Evolutionary conservation across 1,140 invertebrate genomes (phyloP).

Genomic region (Pseudomyrmex gracilis): DNA sequence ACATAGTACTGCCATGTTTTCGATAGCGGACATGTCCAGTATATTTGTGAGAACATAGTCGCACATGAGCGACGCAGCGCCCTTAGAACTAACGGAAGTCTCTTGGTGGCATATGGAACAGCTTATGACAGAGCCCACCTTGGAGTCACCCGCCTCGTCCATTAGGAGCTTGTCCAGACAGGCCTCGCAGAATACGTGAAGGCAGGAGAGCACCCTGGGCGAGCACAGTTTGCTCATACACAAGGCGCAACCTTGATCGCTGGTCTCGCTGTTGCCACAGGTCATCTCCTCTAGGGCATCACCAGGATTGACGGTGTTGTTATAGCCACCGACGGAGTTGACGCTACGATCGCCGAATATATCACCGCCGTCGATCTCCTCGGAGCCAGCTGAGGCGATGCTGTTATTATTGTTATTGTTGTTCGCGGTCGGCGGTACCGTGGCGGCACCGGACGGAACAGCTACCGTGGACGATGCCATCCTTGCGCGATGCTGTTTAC

Average conservation of each 20-base stretch:
- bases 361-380: slow-evolving; percentile 69
- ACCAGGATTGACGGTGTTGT: slow-evolving; percentile 65
- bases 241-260: slow-evolving; percentile 80
- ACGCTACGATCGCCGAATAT: slow-evolving; percentile 57
- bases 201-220: slow-evolving; percentile 94
- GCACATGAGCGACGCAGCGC: slow-evolving; percentile 90
- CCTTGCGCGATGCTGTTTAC: slow-evolving; percentile 8
- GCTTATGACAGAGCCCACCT: slow-evolving; percentile 85
- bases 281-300: slow-evolving; percentile 78
- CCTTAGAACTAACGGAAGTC: slow-evolving; percentile 91
- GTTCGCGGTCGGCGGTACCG: slow-evolving; percentile 54
- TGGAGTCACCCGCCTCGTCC: slow-evolving; percentile 89
- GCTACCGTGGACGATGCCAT: slow-evolving; percentile 76
- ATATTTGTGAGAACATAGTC: slow-evolving; percentile 95
- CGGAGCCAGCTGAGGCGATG: slow-evolving; percentile 42
- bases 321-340: slow-evolving; percentile 44
- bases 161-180: slow-evolving; percentile 93
- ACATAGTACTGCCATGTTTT: slow-evolving; percentile 91
- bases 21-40: slow-evolving; percentile 93
- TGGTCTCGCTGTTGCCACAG: slow-evolving; percentile 68
- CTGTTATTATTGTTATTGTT: slow-evolving; percentile 62
- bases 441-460: slow-evolving; percentile 69
- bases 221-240: slow-evolving; percentile 90
- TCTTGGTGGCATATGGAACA: slow-evolving; percentile 95
- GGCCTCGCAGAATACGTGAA: slow-evolving; percentile 96